These are phyloP conservation scores for Callyntrura guangdongensis DNA, from an alignment of 2,888 invertebrate genomes.

Conservation along the genomic window DNA sequence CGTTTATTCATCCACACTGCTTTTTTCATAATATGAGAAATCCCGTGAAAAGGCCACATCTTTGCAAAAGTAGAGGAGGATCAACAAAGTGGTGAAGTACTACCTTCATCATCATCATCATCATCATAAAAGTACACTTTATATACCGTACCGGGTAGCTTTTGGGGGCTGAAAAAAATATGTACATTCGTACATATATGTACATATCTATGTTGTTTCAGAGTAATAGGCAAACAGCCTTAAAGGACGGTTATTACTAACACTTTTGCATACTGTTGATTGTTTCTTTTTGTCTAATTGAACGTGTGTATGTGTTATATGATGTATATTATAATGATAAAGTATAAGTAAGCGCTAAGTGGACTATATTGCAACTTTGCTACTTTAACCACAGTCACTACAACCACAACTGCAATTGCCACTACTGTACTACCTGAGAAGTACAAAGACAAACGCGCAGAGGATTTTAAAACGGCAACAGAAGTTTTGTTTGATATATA, in stretches of 20 bases:
- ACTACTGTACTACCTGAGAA: neutral
- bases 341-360: slow-evolving; percentile 32
- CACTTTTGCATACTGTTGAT: neutral
- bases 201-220: too few relatives aligned
- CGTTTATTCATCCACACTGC: too few relatives aligned
- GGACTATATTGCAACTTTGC: neutral
- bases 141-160: too few relatives aligned
- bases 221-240: neutral
- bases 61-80: slow-evolving; percentile 7
- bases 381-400: neutral
- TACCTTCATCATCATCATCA: slow-evolving; percentile 21
- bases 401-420: neutral
- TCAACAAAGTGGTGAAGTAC: neutral
- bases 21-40: neutral
- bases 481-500: slow-evolving; percentile 65
- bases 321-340: neutral
- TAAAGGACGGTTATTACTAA: neutral
- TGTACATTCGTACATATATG: too few relatives aligned
- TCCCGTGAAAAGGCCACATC: neutral
- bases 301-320: slow-evolving; percentile 24
- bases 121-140: neutral
- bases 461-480: neutral
- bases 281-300: slow-evolving; percentile 22
- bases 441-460: neutral
- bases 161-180: too few relatives aligned